A percentile compares a stretch with the other conserved stretches of the same genome.
phyloP scores from a whole-genome alignment of 2,888 invertebrate species.

The Schizaphis graminum region DNA sequence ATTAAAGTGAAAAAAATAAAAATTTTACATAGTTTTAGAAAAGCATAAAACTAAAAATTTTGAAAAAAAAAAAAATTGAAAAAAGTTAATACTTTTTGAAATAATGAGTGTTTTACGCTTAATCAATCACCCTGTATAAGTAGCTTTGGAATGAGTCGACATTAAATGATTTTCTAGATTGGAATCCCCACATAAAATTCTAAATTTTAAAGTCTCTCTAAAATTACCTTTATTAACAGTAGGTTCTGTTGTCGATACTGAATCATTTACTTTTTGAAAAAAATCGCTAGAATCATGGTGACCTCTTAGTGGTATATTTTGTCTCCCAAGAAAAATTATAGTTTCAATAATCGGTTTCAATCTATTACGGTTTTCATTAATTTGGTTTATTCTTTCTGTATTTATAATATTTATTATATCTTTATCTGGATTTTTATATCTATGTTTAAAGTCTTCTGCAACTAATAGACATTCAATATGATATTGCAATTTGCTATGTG shows the following conservation, averaged over 20 bases:
- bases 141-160: neutral
- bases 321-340: neutral
- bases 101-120: too few species aligned
- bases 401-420: neutral
- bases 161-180: neutral
- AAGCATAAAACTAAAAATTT: too few species aligned
- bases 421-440: conserved; percentile 4
- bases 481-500: conserved; percentile 15
- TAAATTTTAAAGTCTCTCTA: neutral
- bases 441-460: neutral
- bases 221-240: neutral
- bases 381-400: conserved; percentile 6
- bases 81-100: too few species aligned
- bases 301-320: neutral
- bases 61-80: too few species aligned
- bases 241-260: neutral
- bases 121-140: too few species aligned
- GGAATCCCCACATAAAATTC: neutral
- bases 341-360: conserved; percentile 17
- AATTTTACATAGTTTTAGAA: too few species aligned
- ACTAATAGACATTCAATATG: neutral
- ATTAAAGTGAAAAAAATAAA: too few species aligned
- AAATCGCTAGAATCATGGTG: neutral
- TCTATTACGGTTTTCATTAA: conserved; percentile 3
- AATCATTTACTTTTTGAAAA: neutral